These are phyloP conservation scores for Cheilosia scutellata DNA, from an alignment of 2,888 invertebrate genomes.

Conservation along the genomic window DNA sequence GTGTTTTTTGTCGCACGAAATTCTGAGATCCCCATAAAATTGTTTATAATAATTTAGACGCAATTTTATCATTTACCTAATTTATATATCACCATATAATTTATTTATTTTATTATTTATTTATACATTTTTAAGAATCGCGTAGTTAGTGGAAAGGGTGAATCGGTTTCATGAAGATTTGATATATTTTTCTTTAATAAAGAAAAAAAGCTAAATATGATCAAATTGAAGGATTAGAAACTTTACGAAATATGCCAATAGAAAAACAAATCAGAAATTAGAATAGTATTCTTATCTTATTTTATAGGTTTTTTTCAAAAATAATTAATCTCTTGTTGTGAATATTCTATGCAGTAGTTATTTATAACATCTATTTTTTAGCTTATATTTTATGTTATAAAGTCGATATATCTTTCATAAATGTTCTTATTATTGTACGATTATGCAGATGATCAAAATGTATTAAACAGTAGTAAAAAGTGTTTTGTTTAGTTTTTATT, in stretches of 20 bases:
- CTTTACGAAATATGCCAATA: conserved; percentile 20
- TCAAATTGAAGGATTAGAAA: conserved; percentile 66
- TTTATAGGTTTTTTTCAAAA: conserved; percentile 3
- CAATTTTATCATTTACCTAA: conserved; percentile 27
- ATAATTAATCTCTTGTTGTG: background rate
- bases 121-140: conserved; percentile 46
- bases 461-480: too few relatives aligned
- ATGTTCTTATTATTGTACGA: too few relatives aligned
- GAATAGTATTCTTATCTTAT: background rate
- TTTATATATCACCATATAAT: conserved; percentile 2
- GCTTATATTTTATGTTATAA: too few relatives aligned
- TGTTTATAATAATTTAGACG: background rate
- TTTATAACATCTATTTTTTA: too few relatives aligned
- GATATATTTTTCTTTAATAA: background rate
- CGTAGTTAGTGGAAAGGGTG: conserved; percentile 5
- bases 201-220: conserved; percentile 61
- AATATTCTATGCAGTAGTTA: too few relatives aligned
- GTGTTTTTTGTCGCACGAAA: too few relatives aligned
- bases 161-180: conserved; percentile 1
- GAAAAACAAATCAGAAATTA: background rate
- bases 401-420: too few relatives aligned
- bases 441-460: too few relatives aligned
- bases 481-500: too few relatives aligned
- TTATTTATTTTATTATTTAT: conserved; percentile 43
- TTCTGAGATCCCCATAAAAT: background rate